Evolutionary conservation across 1,140 invertebrate genomes (phyloP).

Genomic region (Harlomillsia oculata): DNA sequence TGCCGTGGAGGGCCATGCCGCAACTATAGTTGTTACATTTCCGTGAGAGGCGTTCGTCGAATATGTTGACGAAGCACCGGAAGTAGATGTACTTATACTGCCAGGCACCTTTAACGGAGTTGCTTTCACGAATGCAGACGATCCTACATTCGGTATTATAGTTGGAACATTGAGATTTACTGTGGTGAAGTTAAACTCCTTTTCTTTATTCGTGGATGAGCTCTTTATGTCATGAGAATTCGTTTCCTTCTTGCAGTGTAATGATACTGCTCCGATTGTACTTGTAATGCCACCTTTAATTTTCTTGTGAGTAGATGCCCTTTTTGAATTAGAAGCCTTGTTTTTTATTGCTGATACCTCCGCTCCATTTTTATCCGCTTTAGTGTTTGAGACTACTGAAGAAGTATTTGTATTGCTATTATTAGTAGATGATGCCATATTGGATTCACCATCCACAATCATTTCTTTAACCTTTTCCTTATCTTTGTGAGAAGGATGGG

Average conservation of each 20-base stretch:
- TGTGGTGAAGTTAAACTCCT: conserved; percentile 19
- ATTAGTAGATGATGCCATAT: neutral
- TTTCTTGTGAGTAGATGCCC: conserved; percentile 31
- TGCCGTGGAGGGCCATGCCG: neutral
- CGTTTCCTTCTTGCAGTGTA: conserved; percentile 7
- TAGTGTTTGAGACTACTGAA: conserved; percentile 4
- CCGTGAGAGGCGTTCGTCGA: too few relatives aligned
- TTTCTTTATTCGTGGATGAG: conserved; percentile 2
- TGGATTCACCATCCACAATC: conserved; percentile 8
- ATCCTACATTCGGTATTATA: conserved; percentile 11
- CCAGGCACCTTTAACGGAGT: conserved; percentile 24
- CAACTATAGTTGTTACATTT: neutral
- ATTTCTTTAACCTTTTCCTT: conserved; percentile 25
- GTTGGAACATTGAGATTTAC: conserved; percentile 22
- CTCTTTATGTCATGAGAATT: neutral
- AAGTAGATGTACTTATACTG: conserved; percentile 12
- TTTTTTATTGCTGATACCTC: conserved; percentile 3
- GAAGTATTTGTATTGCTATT: neutral
- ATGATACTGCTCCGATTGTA: neutral
- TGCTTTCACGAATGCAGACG: conserved; percentile 30
- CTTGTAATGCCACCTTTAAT: conserved; percentile 14
- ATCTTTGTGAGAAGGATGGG: conserved; percentile 13
- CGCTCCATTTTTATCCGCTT: conserved; percentile 2
- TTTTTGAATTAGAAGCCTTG: conserved; percentile 27
- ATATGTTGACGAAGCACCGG: conserved; percentile 5